A percentile compares a stretch with the other conserved stretches of the same genome.
Conservation (phyloP, 2,888 invertebrate species). For the Drosophila recens region DNA sequence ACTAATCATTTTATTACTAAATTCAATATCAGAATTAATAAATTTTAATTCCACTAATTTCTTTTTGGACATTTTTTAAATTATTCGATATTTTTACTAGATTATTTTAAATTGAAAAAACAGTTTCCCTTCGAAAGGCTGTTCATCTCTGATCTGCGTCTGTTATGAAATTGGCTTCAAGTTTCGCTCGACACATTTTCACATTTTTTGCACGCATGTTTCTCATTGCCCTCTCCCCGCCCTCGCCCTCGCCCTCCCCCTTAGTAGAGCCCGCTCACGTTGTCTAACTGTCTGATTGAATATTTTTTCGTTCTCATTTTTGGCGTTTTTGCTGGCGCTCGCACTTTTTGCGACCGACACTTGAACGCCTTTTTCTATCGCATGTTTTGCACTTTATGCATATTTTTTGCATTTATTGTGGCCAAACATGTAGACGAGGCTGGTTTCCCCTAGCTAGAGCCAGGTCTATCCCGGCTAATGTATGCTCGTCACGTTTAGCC, state of each 20-base stretch:
- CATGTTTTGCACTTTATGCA: conserved; percentile 72
- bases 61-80: fast-evolving
- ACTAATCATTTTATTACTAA: too few relatives aligned
- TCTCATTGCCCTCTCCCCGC: neutral
- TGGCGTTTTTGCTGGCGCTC: conserved; percentile 53
- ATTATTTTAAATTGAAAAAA: neutral
- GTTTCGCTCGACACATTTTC: conserved; percentile 38
- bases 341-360: conserved; percentile 58
- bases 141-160: neutral
- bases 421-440: conserved; percentile 51
- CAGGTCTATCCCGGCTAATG: conserved; percentile 54
- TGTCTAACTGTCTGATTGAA: conserved; percentile 68
- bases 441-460: conserved; percentile 19
- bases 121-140: neutral
- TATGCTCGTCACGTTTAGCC: conserved; percentile 81
- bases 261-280: neutral
- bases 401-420: conserved; percentile 75
- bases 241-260: neutral
- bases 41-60: neutral
- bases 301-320: conserved; percentile 57
- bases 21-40: too few relatives aligned
- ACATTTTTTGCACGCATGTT: conserved; percentile 41
- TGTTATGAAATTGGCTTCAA: conserved; percentile 26
- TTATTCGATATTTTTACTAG: neutral
- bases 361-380: conserved; percentile 42